Conservation (phyloP, 2,888 invertebrate genomes). For the Tetheella fluctuosa region DNA sequence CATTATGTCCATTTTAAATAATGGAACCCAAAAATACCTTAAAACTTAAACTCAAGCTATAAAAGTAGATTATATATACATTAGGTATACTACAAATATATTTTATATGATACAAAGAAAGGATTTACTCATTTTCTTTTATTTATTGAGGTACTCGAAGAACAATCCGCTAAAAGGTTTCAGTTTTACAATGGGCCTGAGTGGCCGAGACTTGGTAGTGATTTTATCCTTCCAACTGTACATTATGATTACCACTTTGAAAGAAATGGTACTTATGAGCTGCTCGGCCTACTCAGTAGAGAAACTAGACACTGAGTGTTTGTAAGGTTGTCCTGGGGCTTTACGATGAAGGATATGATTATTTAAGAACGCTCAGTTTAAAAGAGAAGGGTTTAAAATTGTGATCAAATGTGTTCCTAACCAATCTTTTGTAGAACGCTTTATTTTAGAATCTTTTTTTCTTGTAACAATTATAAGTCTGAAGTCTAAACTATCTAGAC, state of each 20-base stretch:
- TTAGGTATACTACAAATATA: neutral
- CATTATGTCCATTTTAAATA: too few species aligned
- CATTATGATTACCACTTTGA: constrained; percentile 6
- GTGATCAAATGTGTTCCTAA: too few species aligned
- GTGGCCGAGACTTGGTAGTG: neutral
- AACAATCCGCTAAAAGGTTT: constrained; percentile 11
- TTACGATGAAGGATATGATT: too few species aligned
- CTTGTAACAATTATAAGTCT: too few species aligned
- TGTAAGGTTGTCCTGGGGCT: neutral
- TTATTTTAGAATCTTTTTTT: too few species aligned
- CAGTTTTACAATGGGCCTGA: constrained; percentile 9
- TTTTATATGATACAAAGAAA: neutral
- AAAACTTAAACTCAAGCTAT: neutral
- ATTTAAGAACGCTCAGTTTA: too few species aligned
- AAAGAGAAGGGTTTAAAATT: too few species aligned
- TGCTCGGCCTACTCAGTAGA: neutral
- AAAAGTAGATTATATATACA: too few species aligned
- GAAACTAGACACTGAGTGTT: neutral
- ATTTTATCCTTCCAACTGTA: neutral
- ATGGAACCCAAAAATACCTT: too few species aligned
- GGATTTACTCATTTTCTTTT: constrained; percentile 1
- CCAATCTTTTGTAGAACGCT: too few species aligned
- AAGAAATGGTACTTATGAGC: neutral
- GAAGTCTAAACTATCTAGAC: too few species aligned
- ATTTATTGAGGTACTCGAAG: neutral